A percentile compares a stretch with the other conserved stretches of the same genome.
Conservation (phyloP, 2,797 vertebrate genomes). For the Aplochiton taeniatus region DNA sequence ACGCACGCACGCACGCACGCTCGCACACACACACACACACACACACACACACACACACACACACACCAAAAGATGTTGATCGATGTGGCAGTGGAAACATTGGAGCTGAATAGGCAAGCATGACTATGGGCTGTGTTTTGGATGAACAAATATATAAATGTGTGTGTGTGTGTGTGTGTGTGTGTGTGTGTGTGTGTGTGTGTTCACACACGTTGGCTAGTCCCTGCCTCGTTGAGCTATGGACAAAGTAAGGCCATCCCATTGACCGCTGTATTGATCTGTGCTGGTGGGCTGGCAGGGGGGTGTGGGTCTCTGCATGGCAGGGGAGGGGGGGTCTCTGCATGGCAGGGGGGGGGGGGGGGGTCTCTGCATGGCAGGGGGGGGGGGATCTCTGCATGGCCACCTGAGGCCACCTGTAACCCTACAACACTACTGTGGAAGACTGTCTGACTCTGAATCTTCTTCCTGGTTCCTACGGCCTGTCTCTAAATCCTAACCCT, state of each 20-base stretch:
- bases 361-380: too few relatives aligned
- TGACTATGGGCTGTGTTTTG: too few relatives aligned
- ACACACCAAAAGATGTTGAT: too few relatives aligned
- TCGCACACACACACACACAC: slow-evolving; percentile 5
- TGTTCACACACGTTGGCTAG: slow-evolving; percentile 54
- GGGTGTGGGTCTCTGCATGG: slow-evolving; percentile 72
- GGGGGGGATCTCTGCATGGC: too few relatives aligned
- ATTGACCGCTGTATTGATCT: slow-evolving; percentile 83
- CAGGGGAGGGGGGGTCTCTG: slow-evolving; percentile 74
- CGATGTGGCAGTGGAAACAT: slow-evolving; percentile 15
- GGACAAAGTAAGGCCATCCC: slow-evolving; percentile 80
- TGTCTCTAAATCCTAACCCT: too few relatives aligned
- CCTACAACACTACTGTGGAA: too few relatives aligned
- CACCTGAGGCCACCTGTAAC: too few relatives aligned
- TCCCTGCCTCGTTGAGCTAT: slow-evolving; percentile 71
- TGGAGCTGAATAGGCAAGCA: too few relatives aligned
- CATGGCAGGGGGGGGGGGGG: slow-evolving; percentile 76
- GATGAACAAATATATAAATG: slow-evolving; percentile 38
- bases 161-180: too few relatives aligned
- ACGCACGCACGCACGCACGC: not conserved
- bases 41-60: not conserved
- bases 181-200: too few relatives aligned
- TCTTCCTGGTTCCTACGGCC: too few relatives aligned
- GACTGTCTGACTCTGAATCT: too few relatives aligned
- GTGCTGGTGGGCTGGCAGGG: slow-evolving; percentile 64